Evolutionary conservation across 2,888 invertebrate species (phyloP).

Genomic region (Scrobipalpa atriplicella): DNA sequence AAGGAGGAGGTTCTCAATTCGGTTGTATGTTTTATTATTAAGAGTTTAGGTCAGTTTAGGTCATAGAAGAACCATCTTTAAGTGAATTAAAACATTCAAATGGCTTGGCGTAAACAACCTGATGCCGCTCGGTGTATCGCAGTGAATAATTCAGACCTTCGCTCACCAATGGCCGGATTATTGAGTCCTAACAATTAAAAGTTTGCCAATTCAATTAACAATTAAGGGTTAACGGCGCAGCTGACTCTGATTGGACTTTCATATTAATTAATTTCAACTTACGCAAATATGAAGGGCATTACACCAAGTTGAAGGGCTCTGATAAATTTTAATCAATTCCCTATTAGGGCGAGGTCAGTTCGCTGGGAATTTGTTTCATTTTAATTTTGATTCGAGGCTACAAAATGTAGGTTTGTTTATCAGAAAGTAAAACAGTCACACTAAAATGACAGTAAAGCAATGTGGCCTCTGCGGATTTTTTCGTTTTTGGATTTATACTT

Average conservation of each 20-base stretch:
- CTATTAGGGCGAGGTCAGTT: slow-evolving; percentile 28
- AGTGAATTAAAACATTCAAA: too few relatives aligned
- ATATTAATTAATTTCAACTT: slow-evolving; percentile 56
- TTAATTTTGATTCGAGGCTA: neutral
- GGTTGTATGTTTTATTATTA: too few relatives aligned
- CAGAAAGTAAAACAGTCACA: neutral
- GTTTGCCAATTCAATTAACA: slow-evolving; percentile 63
- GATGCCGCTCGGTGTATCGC: slow-evolving; percentile 51
- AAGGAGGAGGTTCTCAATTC: too few relatives aligned
- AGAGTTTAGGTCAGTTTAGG: too few relatives aligned
- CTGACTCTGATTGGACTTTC: slow-evolving; percentile 57
- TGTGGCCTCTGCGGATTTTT: too few relatives aligned
- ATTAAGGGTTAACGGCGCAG: slow-evolving; percentile 60
- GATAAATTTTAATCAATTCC: slow-evolving; percentile 35
- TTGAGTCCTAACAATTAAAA: slow-evolving; percentile 67
- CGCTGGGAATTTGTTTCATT: slow-evolving; percentile 4
- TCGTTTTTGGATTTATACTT: too few relatives aligned
- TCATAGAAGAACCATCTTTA: too few relatives aligned
- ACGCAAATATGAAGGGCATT: slow-evolving; percentile 45
- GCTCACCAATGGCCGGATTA: slow-evolving; percentile 55
- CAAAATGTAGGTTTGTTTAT: slow-evolving; percentile 5
- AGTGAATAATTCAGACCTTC: slow-evolving; percentile 64
- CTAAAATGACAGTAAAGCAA: too few relatives aligned
- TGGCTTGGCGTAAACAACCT: slow-evolving; percentile 42
- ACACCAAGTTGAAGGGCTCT: slow-evolving; percentile 33